These are phyloP conservation scores for Cryptotermes secundus DNA, from an alignment of 1,140 invertebrate genomes.

Conservation along the genomic window DNA sequence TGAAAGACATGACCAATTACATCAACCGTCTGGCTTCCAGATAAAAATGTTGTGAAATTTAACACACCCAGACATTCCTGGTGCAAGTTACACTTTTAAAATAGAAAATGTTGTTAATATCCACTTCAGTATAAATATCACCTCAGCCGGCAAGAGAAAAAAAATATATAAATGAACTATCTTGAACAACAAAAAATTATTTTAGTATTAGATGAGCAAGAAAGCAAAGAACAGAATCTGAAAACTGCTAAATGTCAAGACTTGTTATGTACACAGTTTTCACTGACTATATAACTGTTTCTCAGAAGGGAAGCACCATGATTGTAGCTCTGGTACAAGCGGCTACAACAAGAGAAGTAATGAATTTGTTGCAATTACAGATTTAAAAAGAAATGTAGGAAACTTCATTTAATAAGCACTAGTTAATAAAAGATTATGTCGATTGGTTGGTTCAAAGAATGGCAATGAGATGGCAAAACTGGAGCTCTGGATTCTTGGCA, in stretches of 20 bases:
- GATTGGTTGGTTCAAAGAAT: neutral
- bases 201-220: neutral
- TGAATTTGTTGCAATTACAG: neutral
- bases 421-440: neutral
- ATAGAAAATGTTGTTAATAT: neutral
- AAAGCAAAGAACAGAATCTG: neutral
- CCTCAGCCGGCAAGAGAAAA: neutral
- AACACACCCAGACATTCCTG: neutral
- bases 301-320: neutral
- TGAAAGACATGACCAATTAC: slow-evolving; percentile 1
- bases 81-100: neutral
- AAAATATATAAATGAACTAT: too few species aligned
- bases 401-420: neutral
- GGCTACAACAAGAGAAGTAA: neutral
- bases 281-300: neutral
- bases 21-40: neutral
- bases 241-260: neutral
- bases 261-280: slow-evolving; percentile 6
- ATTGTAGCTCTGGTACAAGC: neutral
- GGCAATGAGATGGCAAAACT: slow-evolving; percentile 10
- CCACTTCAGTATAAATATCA: neutral
- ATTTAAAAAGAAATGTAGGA: neutral
- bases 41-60: slow-evolving; percentile 7
- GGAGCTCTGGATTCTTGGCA: neutral
- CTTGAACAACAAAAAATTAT: neutral